Evolutionary conservation across 2,113 vertebrate species (phyloP), one percentile per base, ranked within the genome.

Genomic region (Hiodon alosoides): DNA sequence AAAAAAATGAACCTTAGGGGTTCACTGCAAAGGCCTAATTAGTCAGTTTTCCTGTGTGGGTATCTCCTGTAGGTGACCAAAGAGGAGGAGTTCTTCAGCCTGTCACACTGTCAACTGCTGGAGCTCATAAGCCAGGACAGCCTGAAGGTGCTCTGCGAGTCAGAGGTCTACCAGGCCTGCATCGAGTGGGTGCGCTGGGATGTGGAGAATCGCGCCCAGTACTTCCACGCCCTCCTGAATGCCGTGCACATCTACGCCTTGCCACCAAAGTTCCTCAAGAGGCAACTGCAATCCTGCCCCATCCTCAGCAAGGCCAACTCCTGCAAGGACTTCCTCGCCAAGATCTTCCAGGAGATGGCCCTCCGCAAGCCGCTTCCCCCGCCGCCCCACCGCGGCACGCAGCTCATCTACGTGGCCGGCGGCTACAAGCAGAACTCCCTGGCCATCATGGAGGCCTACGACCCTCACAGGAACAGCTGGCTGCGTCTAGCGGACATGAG

Each of bases 271-370:
- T 94, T 94, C 80, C 88, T 94, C n/a, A 90, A 93, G 78, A 87
- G 85, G 62, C 93, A 94, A 83, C 87, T 94, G 31, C 86, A 86
- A 75, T 90, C 89, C 70, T 94, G 93, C 75, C 93, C 93, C 62
- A 93, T 93, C 80, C 89, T 94, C 62, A 90, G 90, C 82, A 93
- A 91, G 86, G 91, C 90, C 74, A 92, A 93, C 67, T 88, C 90
- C 61, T 94, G 92, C 79, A 92, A 90, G 78, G 90, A 92, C 80
- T 92, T 91, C 83, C 88, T 94, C 48, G 89, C 92, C 3, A 93
- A 91, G 81, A 93, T 94, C 81, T 94, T 94, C 82, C 93, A 93
- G 79, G 93, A 94, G 46, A 94, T 94, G 91, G 88, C 88, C 0
- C 79, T 94, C 3, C 90, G 87, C 72, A 92, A 89, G 73, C 86